A percentile compares a stretch with the other conserved stretches of the same genome.
Evolutionary conservation across 2,888 invertebrate genomes (phyloP).

Genomic region (Apodemia mormo): DNA sequence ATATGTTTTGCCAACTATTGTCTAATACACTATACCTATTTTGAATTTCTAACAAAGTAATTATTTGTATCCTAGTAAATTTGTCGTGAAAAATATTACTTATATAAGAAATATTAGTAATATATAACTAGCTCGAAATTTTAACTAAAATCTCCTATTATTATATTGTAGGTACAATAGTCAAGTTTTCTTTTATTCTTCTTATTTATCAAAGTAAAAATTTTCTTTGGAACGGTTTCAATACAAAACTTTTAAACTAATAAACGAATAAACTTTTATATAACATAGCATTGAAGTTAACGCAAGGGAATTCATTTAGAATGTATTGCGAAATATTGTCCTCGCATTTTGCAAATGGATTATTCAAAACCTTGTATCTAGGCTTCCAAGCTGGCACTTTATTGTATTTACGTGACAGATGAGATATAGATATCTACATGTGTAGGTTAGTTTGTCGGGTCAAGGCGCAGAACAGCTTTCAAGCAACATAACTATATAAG

Average conservation of each 20-base stretch:
- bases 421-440: constrained; percentile 57
- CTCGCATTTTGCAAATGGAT: constrained; percentile 18
- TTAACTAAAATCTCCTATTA: too few relatives aligned
- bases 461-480: constrained; percentile 78
- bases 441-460: constrained; percentile 64
- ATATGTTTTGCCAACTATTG: too few relatives aligned
- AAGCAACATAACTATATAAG: constrained; percentile 65
- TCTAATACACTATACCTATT: too few relatives aligned
- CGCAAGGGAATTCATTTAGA: neutral
- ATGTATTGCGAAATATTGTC: constrained; percentile 12
- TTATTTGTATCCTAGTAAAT: too few relatives aligned
- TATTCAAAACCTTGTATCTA: constrained; percentile 32
- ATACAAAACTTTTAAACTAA: neutral
- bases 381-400: constrained; percentile 63
- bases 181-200: too few relatives aligned
- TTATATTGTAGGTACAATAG: too few relatives aligned
- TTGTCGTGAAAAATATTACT: too few relatives aligned
- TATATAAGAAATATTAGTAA: too few relatives aligned
- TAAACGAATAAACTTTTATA: neutral
- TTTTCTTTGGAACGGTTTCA: neutral
- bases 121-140: too few relatives aligned
- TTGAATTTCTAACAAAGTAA: too few relatives aligned
- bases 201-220: too few relatives aligned
- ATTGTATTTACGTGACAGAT: constrained; percentile 79
- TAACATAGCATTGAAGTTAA: constrained; percentile 4